Evolutionary conservation across 64 coral and sea anemone genomes (phyloP), one percentile per base, ranked within the genome.

Genomic region (Actinia tenebrosa): DNA sequence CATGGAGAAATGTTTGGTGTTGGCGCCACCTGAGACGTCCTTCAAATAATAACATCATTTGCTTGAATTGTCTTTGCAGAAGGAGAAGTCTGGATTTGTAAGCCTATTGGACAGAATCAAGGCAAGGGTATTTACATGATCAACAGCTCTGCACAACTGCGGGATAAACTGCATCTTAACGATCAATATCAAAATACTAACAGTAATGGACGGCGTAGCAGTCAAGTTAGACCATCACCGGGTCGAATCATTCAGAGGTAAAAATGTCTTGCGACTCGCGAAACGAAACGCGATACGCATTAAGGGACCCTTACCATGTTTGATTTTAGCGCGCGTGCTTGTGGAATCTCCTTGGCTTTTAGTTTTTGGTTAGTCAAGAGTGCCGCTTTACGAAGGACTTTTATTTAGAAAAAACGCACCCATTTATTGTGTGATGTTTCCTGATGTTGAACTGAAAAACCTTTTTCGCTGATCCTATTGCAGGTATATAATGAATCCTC

Each of bases 51-150:
- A 64, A 64, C 17, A n/a, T 75, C 25, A 14, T 75, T 75, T 15
- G 25, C 26, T 30, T 75, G 20, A 1, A 43, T 30, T 75, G 2
- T 75, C 69, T 75, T 37, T 10, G 16, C 53, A 94, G 96, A 98
- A 75, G 96, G 96, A 11, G 96, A 98, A 80, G 94, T 91, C 7
- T 98, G 96, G 96, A 98, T 98, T 68, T 98, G 96, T 37, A 98
- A 98, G 80, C 96, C 96, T 26, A 98, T 92, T 5, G 96, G 96
- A 13, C 89, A 91, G 82, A 98, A 98, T 81, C 96, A 98, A 83
- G 96, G 96, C 1, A 98, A 98, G 72, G 96, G 96, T 15, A 98
- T 98, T 42, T 98, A 94, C 56, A 84, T 98, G 17, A 87, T 98
- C 20, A 88, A 87, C 69, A 92, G 89, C 50, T 80, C 60, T n/a